Base-by-base conservation (phyloP, 2,888 invertebrate genomes). In the Escarpia spicata region DNA sequence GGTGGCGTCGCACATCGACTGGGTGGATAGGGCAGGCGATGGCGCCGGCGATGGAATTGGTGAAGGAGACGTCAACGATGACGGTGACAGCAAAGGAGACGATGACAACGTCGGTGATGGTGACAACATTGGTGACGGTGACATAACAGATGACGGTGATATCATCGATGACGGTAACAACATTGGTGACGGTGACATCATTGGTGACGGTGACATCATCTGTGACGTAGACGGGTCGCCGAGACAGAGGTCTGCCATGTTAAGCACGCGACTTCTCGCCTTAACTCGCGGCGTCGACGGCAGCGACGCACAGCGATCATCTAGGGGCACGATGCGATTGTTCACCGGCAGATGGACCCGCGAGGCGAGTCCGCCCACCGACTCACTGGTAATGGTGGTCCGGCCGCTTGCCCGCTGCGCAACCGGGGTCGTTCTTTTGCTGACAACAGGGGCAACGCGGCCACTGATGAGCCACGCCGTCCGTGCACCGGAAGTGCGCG, bases 201-300 rank as follows among this genome's bases (percentile, higher is more conserved):
- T 26, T 6, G 26, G 75, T 26, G 75, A 75, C 75, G 75, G 75
- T 75, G 75, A 75, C 75, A 75, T 75, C 75, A 75, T 26, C 75
- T 15, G 75, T 26, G 75, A 75, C 26, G 26, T 75, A 26, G 75
- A 26, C 75, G 75, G 75, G 75, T 75, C 75, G 26, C 75, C 75
- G 75, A 75, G 75, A 75, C 75, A 75, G 75, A 75, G 75, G n/a
- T 75, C 75, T n/a, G 75, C 75, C 75, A 75, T 75, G 26, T 75
- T 75, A 26, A 75, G 75, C 75, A 75, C 75, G 19, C 75, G 75
- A 26, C 75, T 75, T n/a, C 75, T 75, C n/a, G 75, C 75, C 75
- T 75, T 75, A 75, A 75, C 26, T 6, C 75, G 75, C 26, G 75
- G 75, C 75, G 75, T 75, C 75, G 75, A 26, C 75, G 75, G 75